Percentiles rank a stretch among this genome's conserved stretches.
phyloP scores from a whole-genome alignment of 2,888 invertebrate genomes.

The Cantharis lateralis region DNA sequence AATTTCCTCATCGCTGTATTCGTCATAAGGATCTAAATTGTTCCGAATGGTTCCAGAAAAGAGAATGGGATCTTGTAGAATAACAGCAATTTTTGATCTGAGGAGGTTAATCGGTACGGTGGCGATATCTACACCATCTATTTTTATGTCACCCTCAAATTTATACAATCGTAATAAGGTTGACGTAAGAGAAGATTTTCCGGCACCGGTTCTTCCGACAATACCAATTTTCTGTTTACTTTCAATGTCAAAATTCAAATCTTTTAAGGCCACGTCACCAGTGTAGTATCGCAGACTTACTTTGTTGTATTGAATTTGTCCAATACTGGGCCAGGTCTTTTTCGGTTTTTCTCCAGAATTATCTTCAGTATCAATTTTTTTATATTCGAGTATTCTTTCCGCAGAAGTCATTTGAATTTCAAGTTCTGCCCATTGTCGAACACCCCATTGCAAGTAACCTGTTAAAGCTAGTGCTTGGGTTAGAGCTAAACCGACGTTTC shows the following conservation, averaged over 20 bases:
- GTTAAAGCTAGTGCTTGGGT: conserved; percentile 80
- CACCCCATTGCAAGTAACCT: conserved; percentile 67
- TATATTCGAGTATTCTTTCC: conserved; percentile 68
- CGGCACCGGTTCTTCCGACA: conserved; percentile 56
- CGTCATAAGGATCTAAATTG: conserved; percentile 86
- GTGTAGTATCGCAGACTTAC: conserved; percentile 74
- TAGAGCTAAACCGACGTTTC: conserved; percentile 79
- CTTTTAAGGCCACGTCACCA: conserved; percentile 73
- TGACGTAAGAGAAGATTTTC: conserved; percentile 72
- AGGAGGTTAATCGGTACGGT: conserved; percentile 73
- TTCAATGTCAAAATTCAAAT: conserved; percentile 67
- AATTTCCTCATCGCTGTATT: conserved; percentile 73
- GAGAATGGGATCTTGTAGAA: conserved; percentile 66
- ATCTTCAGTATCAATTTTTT: conserved; percentile 56
- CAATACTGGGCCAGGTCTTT: conserved; percentile 73
- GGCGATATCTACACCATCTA: conserved; percentile 77
- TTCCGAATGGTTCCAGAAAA: conserved; percentile 73
- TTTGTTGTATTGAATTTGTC: conserved; percentile 68
- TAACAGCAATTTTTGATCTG: conserved; percentile 77
- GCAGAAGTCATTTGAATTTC: conserved; percentile 86
- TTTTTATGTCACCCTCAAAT: conserved; percentile 73
- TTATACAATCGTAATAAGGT: conserved; percentile 81
- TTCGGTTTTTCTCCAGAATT: conserved; percentile 56
- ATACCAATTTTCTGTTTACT: conserved; percentile 74
- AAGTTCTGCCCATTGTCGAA: conserved; percentile 84